A percentile compares a stretch with the other conserved stretches of the same genome.
Conservation (phyloP, 2,888 invertebrate genomes). For the Biston stratarius region DNA sequence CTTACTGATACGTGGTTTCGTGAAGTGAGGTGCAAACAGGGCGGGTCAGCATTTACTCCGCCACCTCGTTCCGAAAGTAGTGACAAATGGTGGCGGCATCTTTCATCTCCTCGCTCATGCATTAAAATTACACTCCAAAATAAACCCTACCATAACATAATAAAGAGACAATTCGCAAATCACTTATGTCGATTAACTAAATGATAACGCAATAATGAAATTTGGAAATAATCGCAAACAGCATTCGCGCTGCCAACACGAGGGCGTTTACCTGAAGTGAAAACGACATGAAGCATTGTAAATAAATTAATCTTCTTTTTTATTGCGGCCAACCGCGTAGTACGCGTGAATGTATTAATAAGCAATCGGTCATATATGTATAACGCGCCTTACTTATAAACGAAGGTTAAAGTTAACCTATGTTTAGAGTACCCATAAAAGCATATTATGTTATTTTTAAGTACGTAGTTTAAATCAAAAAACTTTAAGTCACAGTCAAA, state of each 20-base stretch:
- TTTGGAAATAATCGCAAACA: slow-evolving; percentile 83
- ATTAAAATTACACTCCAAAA: slow-evolving; percentile 50
- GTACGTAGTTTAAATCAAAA: too few species aligned
- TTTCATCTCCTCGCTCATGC: slow-evolving; percentile 75
- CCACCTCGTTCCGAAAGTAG: slow-evolving; percentile 81
- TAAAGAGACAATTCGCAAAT: slow-evolving; percentile 51
- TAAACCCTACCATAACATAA: slow-evolving; percentile 49
- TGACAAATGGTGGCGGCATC: slow-evolving; percentile 84
- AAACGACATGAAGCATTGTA: slow-evolving; percentile 63
- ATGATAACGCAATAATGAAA: slow-evolving; percentile 82
- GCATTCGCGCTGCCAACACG: slow-evolving; percentile 62
- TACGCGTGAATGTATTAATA: slow-evolving; percentile 26
- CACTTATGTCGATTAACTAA: slow-evolving; percentile 63
- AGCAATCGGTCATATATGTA: slow-evolving; percentile 39
- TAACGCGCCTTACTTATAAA: slow-evolving; percentile 6
- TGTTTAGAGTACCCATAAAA: too few species aligned
- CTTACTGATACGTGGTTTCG: slow-evolving; percentile 28
- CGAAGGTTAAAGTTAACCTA: too few species aligned
- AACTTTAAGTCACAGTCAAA: too few species aligned
- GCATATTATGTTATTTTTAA: too few species aligned
- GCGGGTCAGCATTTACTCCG: slow-evolving; percentile 77
- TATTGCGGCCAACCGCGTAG: slow-evolving; percentile 36
- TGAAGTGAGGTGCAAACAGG: slow-evolving; percentile 76
- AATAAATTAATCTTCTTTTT: slow-evolving; percentile 57
- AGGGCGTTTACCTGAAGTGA: slow-evolving; percentile 69